Base-by-base conservation (phyloP, 2,113 vertebrate genomes). In the Phalacrocorax brasilianus region DNA sequence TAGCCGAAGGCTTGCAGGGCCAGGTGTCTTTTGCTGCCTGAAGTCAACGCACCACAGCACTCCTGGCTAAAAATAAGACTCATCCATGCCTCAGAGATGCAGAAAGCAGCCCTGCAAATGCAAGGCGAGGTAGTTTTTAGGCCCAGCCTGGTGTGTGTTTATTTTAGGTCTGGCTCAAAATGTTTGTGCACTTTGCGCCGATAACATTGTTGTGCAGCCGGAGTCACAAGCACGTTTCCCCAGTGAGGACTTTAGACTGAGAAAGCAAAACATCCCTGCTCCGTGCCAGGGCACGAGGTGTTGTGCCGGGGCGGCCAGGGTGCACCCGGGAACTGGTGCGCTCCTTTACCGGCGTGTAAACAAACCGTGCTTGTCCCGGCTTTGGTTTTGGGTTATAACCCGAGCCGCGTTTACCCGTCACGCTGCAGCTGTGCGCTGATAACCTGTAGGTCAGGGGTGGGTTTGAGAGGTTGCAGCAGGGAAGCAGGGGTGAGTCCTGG, bases 91-190 rank as follows among this genome's bases (percentile, higher is more conserved):
- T 23, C 4, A 0, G 5, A 7, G 77, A 11, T 8, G 27, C 35
- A 20, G 32, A 18, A 20, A 10, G 8, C 40, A 21, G 53, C 68
- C 68, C 5, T 3, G 8, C 2, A 45, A 20, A 19, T 1, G 11
- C 14, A 7, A 2, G 1, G 2, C 1, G 3, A 32, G 24, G 49
- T 1, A 3, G 17, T 12, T 23, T 32, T 19, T 1, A 0, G 22
- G 28, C 10, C 20, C 8, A 1, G 8, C 10, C 19, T 6, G 1
- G 8, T 42, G 0, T 2, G 30, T 73, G 88, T 89, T 91, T 76
- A 6, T 24, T 86, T 68, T 8, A 20, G 55, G 77, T 8, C 77
- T 12, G 45, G 27, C 63, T 53, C 10, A 6, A 2, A 3, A 9
- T 4, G 3, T 5, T 8, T 19, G 28, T 56, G 88, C 65, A 5